Base-by-base conservation (phyloP, 35 echinoderm and acorn worm genomes). In the Acanthaster planci region DNA sequence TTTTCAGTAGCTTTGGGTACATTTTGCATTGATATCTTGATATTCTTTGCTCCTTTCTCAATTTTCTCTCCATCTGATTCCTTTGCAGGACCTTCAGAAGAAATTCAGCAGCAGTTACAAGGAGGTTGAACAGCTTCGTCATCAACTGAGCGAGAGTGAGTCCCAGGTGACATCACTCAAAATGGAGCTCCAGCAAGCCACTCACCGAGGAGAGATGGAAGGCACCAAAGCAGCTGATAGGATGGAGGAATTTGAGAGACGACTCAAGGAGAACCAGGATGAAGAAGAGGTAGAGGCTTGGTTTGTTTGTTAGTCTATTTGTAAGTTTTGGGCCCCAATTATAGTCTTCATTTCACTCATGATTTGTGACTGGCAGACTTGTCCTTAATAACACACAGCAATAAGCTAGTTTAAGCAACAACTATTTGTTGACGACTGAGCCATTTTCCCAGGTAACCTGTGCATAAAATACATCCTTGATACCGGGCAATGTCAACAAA, bases 61-160 rank as follows among this genome's bases (percentile, higher is more conserved):
- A 47, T 47, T 47, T 6, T 47, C 12, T 47, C 12, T n/a, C n/a
- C n/a, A n/a, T n/a, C n/a, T 4, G 4, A 47, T 47, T 79, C 5
- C 31, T 6, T 90, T 51, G 15, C 34, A 97, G 95, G 88, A 99
- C 67, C 60, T 94, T 26, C 96, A 94, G 47, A 91, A 78, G 67
- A 93, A 93, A 78, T 67, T 91, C 5, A 15, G 35, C 5, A 60
- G 37, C 0, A 85, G 76, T 15, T 75, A 36, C 39, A 90, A 93
- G 39, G 96, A 92, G 22, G 52, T 92, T 15, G 96, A 99, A 30
- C 90, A 86, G 86, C 37, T 89, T 2, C 81, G 77, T 2, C 76
- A 53, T 50, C 80, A 93, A 50, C 47, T 82, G 12, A 86, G 40
- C 30, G 92, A 99, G 51, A 64, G 85, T 77, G 79, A 94, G 52